phyloP scores from a whole-genome alignment of 2,797 vertebrate genomes.

The Jordanella pulchra region DNA sequence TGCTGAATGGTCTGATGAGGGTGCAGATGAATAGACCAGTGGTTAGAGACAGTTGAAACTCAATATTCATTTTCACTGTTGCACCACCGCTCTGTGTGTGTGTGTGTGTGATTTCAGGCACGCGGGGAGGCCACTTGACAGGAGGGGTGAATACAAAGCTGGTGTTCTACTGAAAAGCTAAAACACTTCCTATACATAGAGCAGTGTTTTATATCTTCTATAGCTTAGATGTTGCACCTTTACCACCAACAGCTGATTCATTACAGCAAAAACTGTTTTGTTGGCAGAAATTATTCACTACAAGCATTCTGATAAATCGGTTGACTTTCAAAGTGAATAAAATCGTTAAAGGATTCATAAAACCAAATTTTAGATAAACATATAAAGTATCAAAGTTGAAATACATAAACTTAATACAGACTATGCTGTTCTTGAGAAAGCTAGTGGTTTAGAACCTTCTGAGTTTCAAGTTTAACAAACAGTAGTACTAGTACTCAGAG shows the following conservation, averaged over 20 bases:
- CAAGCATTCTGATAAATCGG: not conserved
- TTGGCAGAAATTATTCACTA: too few relatives aligned
- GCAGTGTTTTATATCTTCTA: not conserved
- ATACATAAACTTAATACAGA: not conserved
- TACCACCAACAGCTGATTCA: not conserved
- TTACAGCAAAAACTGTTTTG: not conserved
- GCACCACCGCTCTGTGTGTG: slow-evolving; percentile 35
- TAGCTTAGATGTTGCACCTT: too few relatives aligned
- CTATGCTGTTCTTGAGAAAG: not conserved
- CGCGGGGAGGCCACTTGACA: slow-evolving; percentile 2
- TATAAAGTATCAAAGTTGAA: not conserved
- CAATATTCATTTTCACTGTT: slow-evolving; percentile 73
- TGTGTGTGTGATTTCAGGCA: not conserved
- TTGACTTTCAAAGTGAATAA: not conserved
- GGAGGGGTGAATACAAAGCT: not conserved
- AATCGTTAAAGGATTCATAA: not conserved
- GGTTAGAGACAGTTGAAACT: slow-evolving; percentile 76
- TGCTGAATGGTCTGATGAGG: slow-evolving; percentile 66
- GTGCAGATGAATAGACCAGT: slow-evolving; percentile 70
- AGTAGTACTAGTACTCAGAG: not conserved
- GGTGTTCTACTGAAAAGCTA: not conserved
- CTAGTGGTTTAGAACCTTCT: not conserved
- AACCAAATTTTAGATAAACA: not conserved
- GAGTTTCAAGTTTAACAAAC: not conserved
- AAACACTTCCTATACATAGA: not conserved